These are phyloP conservation scores for Sphaeridia pumilis DNA, from an alignment of 2,888 invertebrate species.

Conservation along the genomic window DNA sequence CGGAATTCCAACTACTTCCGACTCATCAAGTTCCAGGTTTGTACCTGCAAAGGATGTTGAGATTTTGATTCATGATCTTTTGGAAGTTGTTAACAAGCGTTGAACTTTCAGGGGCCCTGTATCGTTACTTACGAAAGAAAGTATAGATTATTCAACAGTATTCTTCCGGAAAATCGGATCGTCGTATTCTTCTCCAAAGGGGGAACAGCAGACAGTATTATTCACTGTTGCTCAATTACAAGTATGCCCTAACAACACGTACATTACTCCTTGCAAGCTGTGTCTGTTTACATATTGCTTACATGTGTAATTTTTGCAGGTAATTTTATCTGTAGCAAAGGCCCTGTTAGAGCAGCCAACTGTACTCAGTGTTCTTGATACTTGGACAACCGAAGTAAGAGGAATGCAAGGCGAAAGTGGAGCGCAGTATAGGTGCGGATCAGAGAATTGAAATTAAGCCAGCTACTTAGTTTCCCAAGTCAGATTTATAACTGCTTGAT, in stretches of 20 bases:
- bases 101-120: constrained; percentile 11
- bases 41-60: too few species aligned
- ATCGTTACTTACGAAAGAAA: constrained; percentile 20
- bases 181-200: constrained; percentile 32
- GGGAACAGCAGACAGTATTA: constrained; percentile 44
- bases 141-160: constrained; percentile 33
- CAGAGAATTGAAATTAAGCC: neutral
- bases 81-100: neutral
- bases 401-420: constrained; percentile 27
- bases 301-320: constrained; percentile 10
- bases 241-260: constrained; percentile 31
- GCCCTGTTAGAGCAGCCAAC: constrained; percentile 21
- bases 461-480: neutral
- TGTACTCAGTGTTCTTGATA: constrained; percentile 25
- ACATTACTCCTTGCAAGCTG: too few species aligned
- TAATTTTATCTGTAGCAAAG: constrained; percentile 29
- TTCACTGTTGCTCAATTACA: constrained; percentile 63
- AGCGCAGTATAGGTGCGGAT: constrained; percentile 24
- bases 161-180: constrained; percentile 34
- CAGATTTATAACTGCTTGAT: neutral
- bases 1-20: constrained; percentile 27
- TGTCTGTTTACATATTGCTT: neutral
- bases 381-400: constrained; percentile 29
- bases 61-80: neutral
- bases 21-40: constrained; percentile 10